phyloP scores from a whole-genome alignment of 2,888 invertebrate species.

The Danaus chrysippus region DNA sequence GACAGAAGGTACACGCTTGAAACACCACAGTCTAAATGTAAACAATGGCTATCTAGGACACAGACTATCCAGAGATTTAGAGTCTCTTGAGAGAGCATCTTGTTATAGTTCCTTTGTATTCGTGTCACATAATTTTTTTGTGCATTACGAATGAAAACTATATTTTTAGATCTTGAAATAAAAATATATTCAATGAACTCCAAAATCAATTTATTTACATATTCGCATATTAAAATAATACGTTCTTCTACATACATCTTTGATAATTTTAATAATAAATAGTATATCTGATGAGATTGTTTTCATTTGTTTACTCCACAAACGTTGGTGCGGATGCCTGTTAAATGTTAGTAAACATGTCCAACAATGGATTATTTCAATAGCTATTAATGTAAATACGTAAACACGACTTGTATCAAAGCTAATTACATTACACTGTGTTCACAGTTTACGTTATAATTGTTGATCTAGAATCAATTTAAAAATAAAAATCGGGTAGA shows the following conservation, averaged over 20 bases:
- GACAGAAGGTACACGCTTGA: constrained; percentile 29
- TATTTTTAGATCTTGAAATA: no score
- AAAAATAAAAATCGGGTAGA: no score
- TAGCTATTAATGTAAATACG: not conserved
- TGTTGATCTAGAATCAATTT: no score
- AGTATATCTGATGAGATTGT: not conserved
- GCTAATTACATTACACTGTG: no score
- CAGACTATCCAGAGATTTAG: constrained; percentile 28
- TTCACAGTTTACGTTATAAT: no score
- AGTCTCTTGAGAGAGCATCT: constrained; percentile 20
- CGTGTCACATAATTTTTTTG: no score
- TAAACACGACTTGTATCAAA: not conserved
- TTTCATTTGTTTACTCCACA: not conserved
- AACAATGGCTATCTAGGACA: constrained; percentile 31
- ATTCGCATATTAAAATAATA: not conserved
- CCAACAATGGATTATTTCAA: constrained; percentile 5
- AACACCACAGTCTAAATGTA: constrained; percentile 30
- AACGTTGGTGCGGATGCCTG: constrained; percentile 1
- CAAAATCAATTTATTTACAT: no score
- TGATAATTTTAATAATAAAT: not conserved
- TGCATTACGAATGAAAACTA: no score
- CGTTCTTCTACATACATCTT: not conserved
- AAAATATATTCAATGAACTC: no score
- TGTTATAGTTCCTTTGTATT: constrained; percentile 18
- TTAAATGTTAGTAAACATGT: constrained; percentile 7